Conservation (phyloP, 2,113 vertebrate genomes). For the Gambusia affinis region DNA sequence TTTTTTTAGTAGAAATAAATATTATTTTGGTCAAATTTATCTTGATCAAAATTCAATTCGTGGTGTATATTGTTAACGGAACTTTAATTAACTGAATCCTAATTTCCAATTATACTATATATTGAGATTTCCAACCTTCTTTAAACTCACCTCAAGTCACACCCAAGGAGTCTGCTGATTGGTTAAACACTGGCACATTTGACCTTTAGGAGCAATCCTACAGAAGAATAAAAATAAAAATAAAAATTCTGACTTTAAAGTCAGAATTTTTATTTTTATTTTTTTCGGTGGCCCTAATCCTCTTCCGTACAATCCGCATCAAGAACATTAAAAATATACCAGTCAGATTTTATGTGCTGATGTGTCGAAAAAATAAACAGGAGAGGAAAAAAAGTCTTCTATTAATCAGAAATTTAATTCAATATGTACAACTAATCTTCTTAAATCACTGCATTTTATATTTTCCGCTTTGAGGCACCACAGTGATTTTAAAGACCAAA, state of each 20-base stretch:
- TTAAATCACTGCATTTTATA: conserved; percentile 63
- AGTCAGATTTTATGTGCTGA: neutral
- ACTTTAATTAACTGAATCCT: too few species aligned
- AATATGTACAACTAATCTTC: conserved; percentile 73
- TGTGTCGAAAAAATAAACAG: neutral
- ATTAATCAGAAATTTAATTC: conserved; percentile 71
- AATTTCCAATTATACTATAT: neutral
- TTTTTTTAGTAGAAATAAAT: too few species aligned
- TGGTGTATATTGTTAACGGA: neutral
- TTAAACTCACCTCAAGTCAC: conserved; percentile 34
- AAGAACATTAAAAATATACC: neutral
- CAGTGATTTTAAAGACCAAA: neutral
- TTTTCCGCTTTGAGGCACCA: conserved; percentile 37
- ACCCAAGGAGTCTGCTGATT: conserved; percentile 7
- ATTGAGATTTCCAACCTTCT: neutral
- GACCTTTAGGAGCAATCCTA: neutral
- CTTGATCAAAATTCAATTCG: too few species aligned
- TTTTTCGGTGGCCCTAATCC: too few species aligned
- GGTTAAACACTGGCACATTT: neutral
- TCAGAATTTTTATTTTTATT: too few species aligned
- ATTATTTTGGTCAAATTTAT: too few species aligned
- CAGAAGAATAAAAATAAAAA: too few species aligned
- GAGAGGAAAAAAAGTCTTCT: neutral
- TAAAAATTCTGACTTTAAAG: too few species aligned
- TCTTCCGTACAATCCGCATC: neutral